Base-by-base conservation (phyloP, 2,888 invertebrate species). In the Drosophila longiperda region DNA sequence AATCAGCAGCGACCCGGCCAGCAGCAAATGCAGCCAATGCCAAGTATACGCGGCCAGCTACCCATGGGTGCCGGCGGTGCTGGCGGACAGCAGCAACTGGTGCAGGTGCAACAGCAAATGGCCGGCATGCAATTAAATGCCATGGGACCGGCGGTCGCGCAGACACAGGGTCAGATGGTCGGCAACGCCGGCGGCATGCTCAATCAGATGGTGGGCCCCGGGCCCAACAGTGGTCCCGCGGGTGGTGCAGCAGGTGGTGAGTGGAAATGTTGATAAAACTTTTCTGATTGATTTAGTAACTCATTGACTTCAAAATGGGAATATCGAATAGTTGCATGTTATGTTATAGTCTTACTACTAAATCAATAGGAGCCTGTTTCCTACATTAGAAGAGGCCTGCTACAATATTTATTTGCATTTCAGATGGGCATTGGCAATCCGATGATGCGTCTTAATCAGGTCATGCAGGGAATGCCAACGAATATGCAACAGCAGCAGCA, bases 1-100 rank as follows among this genome's bases (percentile, higher is more conserved):
- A 97, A 96, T 86, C 96, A 93, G 84, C 93, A 92, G 89, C 87
- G 93, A 0, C 93, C 92, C 0, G 92, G 92, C 0, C 92, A 92
- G 65, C 92, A 92, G 65, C 92, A 92, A 66, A 84, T 89, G 87
- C 89, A 83, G 9, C 82, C 87, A 7, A 86, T 89, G 89, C 75
- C 87, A 6, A 92, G 92, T 74, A 93, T 94, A 90, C 91, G 92
- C 0, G 91, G 91, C 3, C 93, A 94, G 84, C 90, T 92, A 83
- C 91, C 92, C 0, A 91, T 92, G 87, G 90, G 89, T 3, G 86
- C 84, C 9, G 84, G 71, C 5, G 84, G 72, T 5, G 82, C 80
- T 32, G 92, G 90, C 1, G 73, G 69, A 0, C 63, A 80, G 12
- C 91, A 82, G 54, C 92, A 92, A 76, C 92, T 92, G 92, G 92